A percentile compares a stretch with the other conserved stretches of the same genome.
phyloP scores from a whole-genome alignment of 2,113 vertebrate species.

The Pyxicephalus adspersus region DNA sequence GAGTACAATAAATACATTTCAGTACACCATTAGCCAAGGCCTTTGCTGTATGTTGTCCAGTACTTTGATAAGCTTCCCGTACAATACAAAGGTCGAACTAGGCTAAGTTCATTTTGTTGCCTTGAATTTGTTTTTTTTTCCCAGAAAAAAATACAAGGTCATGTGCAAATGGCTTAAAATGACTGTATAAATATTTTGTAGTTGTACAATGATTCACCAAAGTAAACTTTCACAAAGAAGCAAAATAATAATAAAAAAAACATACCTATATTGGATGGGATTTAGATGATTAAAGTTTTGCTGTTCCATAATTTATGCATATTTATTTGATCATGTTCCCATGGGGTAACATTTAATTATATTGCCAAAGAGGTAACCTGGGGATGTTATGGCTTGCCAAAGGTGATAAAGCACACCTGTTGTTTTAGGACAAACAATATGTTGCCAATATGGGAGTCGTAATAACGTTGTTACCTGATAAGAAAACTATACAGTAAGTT shows the following conservation, averaged over 20 bases:
- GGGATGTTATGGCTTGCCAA: no score
- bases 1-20: not conserved
- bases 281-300: not conserved
- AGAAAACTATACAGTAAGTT: no score
- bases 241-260: conserved; percentile 19
- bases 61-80: not conserved
- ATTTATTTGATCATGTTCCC: no score
- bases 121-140: not conserved
- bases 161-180: not conserved
- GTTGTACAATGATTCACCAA: conserved; percentile 19
- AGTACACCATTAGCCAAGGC: not conserved
- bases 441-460: no score
- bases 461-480: no score
- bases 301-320: no score
- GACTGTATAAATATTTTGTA: not conserved
- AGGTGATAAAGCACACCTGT: no score
- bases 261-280: not conserved
- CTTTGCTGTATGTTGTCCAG: not conserved
- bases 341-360: no score
- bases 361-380: no score
- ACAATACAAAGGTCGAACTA: not conserved
- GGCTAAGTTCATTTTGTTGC: not conserved
- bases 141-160: not conserved
- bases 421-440: no score
- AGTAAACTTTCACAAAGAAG: conserved; percentile 9